Conservation (phyloP, 2,113 vertebrate genomes). For the Platichthys flesus region DNA sequence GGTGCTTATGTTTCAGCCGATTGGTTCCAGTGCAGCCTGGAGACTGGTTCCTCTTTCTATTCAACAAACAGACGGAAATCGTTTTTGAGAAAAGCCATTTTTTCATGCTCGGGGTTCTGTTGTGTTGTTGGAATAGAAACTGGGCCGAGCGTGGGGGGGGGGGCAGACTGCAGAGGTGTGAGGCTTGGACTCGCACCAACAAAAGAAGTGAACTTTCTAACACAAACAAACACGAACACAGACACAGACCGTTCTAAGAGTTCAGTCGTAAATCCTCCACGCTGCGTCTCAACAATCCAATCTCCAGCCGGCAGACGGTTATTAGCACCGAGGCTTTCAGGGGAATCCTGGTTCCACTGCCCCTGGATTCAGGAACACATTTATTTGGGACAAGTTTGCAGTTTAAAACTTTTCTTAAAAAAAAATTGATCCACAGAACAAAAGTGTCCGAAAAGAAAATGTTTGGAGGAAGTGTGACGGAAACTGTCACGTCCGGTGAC, state of each 20-base stretch:
- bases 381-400: not conserved
- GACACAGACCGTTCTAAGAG: too few species aligned
- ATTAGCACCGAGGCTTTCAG: not conserved
- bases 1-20: conserved; percentile 68
- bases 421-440: too few species aligned
- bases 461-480: too few species aligned
- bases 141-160: conserved; percentile 4
- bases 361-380: not conserved
- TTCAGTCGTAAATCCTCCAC: not conserved
- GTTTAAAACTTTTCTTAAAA: not conserved
- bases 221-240: not conserved
- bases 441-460: too few species aligned
- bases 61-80: conserved; percentile 13
- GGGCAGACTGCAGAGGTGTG: conserved; percentile 6
- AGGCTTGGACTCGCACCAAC: conserved; percentile 15
- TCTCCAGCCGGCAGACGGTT: not conserved
- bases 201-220: conserved; percentile 11
- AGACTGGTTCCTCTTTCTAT: conserved; percentile 16
- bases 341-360: not conserved
- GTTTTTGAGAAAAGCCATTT: conserved; percentile 43
- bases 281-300: not conserved
- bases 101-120: conserved; percentile 29
- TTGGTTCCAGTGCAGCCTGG: conserved; percentile 59
- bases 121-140: conserved; percentile 24
- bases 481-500: too few species aligned